Base-by-base conservation (phyloP, 1,140 invertebrate genomes). In the Melipona quadrifasciata region DNA sequence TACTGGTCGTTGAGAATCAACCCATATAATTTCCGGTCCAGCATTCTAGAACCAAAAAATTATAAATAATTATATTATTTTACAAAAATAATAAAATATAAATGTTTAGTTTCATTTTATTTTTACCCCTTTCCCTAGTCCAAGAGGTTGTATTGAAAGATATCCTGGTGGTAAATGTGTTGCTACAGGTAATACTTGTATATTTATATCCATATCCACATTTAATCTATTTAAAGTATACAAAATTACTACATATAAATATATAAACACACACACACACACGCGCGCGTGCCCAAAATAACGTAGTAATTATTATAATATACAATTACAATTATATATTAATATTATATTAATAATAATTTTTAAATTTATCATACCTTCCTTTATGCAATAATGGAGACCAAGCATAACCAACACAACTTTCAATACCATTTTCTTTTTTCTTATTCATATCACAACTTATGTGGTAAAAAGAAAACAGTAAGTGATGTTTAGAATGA, bases 401-500 rank as follows among this genome's bases (percentile, higher is more conserved):
- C 98, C 98, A 99, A 16, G 98, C 96, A 95, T 98, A 99, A 0
- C 99, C 99, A 79, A 99, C 97, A 86, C 97, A 96, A 80, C 96
- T 97, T 93, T 99, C 98, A 57, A 98, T 96, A 2, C 96, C 96
- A 24, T 96, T 96, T 86, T 97, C 97, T 87, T 97, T 96, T 91
- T 97, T 97, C 93, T 98, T 98, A 77, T 97, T 96, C 87, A 97
- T 96, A 94, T 98, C 97, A 88, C 98, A 98, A 31, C 97, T 98
- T 85, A 98, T 97, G 92, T 99, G 98, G 92, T 97, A 97, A 93
- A 99, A 99, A 6, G 97, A 98, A 92, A 99, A 99, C 8, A 99
- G 95, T 34, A 99, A 91, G 92, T 99, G 98, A 93, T 98, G 98
- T 57, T 96, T 96, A 0, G 96, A 91, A 47, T 97, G 96, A 16